Evolutionary conservation across 2,888 invertebrate species (phyloP).

Genomic region (Tolmerus cingulatus): DNA sequence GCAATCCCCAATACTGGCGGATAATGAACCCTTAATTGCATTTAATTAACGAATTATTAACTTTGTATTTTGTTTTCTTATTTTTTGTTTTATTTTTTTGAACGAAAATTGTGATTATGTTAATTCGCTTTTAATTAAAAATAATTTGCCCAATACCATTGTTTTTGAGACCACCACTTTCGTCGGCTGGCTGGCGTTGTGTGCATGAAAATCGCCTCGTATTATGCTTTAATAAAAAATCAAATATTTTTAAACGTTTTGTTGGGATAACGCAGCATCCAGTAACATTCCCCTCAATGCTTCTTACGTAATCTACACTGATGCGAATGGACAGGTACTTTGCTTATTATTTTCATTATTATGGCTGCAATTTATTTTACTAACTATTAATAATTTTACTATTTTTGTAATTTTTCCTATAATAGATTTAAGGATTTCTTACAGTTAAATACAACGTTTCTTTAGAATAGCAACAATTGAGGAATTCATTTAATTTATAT

Average conservation of each 20-base stretch:
- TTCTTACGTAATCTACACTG: constrained; percentile 94
- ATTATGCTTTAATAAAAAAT: constrained; percentile 14
- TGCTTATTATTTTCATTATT: constrained; percentile 39
- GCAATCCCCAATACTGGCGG: background rate
- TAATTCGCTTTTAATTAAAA: constrained; percentile 33
- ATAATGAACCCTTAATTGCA: constrained; percentile 11
- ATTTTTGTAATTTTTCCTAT: background rate
- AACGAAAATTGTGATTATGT: constrained; percentile 24
- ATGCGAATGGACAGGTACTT: constrained; percentile 92
- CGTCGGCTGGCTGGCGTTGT: constrained; percentile 23
- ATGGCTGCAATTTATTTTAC: constrained; percentile 18
- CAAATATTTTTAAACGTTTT: constrained; percentile 4
- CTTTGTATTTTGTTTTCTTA: background rate
- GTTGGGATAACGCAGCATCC: constrained; percentile 55
- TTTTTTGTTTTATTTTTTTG: background rate
- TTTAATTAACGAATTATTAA: constrained; percentile 22
- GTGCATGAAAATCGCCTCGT: background rate
- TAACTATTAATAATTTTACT: background rate
- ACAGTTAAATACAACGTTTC: background rate
- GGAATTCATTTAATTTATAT: background rate
- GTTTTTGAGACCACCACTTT: background rate
- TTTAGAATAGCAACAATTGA: background rate
- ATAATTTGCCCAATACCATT: background rate
- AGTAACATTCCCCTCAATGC: constrained; percentile 84
- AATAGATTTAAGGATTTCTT: background rate